These are phyloP conservation scores for Chaetoderma sp. DNA, from an alignment of 2,888 invertebrate genomes.

Conservation along the genomic window DNA sequence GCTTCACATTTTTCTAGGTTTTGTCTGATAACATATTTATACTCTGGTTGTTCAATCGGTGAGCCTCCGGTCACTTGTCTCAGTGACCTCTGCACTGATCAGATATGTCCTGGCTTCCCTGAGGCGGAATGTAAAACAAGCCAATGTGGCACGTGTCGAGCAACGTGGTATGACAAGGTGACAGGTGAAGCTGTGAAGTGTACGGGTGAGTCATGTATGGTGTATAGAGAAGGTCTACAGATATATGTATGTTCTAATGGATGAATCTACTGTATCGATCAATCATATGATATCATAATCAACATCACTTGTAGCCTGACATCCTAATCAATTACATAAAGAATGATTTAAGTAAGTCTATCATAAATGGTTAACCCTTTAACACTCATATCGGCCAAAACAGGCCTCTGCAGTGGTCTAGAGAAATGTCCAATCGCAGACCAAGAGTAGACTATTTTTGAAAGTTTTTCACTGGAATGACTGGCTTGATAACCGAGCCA, in stretches of 20 bases:
- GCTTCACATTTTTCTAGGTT: slow-evolving; percentile 51
- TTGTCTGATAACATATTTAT: slow-evolving; percentile 55
- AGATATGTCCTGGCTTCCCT: slow-evolving; percentile 53
- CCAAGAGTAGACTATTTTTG: no score
- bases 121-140: slow-evolving; percentile 54
- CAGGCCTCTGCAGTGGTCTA: no score
- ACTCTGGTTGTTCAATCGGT: slow-evolving; percentile 55
- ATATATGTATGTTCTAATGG: background rate
- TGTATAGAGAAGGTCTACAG: no score
- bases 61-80: slow-evolving; percentile 49
- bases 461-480: no score
- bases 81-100: slow-evolving; percentile 47
- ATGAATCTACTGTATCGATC: no score
- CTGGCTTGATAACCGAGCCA: no score
- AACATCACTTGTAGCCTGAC: no score
- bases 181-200: slow-evolving; percentile 49
- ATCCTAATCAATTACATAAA: background rate
- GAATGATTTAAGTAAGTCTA: no score
- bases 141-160: slow-evolving; percentile 52
- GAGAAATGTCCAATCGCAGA: no score
- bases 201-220: slow-evolving; percentile 35
- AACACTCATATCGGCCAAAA: no score
- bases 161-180: slow-evolving; percentile 57
- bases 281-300: no score
- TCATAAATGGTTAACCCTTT: no score